Conservation (phyloP, 2,113 vertebrate genomes). For the Phrynocephalus versicolor region DNA sequence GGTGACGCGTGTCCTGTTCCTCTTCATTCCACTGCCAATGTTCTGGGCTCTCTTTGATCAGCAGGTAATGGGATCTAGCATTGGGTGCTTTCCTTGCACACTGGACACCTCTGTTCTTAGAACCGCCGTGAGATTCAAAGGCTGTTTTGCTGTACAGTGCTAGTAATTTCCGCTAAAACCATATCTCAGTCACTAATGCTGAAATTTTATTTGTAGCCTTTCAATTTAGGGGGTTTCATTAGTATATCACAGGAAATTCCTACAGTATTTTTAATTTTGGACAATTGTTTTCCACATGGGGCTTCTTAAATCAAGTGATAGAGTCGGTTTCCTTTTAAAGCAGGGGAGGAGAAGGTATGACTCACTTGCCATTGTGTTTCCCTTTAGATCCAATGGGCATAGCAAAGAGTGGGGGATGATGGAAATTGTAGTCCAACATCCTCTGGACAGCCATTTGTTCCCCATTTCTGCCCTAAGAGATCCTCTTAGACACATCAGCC, state of each 20-base stretch:
- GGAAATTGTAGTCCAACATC: no score
- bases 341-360: no score
- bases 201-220: not conserved
- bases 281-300: not conserved
- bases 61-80: slow-evolving; percentile 79
- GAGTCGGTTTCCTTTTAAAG: not conserved
- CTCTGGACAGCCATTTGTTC: no score
- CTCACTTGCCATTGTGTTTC: no score
- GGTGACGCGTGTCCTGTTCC: slow-evolving; percentile 88
- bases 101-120: not conserved
- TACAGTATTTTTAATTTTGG: not conserved
- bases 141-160: not conserved
- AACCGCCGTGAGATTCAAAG: no score
- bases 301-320: not conserved
- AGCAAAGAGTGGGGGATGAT: no score
- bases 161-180: not conserved
- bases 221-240: not conserved
- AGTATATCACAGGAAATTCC: not conserved
- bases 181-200: not conserved
- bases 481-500: not conserved
- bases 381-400: no score
- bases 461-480: no score
- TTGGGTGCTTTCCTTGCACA: not conserved
- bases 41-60: slow-evolving; percentile 99
- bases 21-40: slow-evolving; percentile 95